These are phyloP conservation scores for Stenoptilia bipunctidactyla DNA, from an alignment of 2,888 invertebrate species.

Conservation along the genomic window DNA sequence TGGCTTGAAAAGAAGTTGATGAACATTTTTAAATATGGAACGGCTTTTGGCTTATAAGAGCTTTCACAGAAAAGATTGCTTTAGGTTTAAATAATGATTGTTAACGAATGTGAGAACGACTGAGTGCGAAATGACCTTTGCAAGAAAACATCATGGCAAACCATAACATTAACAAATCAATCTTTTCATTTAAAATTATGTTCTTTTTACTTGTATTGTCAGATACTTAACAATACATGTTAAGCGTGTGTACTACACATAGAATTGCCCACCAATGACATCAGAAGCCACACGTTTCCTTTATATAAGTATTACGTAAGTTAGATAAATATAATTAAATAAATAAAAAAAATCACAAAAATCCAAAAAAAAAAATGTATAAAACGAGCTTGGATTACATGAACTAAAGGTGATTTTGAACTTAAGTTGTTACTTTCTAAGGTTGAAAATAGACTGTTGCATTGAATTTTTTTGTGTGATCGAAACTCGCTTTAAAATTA, in stretches of 20 bases:
- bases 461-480: slow-evolving; percentile 38
- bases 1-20: no score
- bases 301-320: slow-evolving; percentile 65
- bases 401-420: slow-evolving; percentile 29
- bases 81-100: no score
- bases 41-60: no score
- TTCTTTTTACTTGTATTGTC: no score
- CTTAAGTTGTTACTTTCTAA: slow-evolving; percentile 1
- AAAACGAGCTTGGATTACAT: slow-evolving; percentile 46
- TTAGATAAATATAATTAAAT: slow-evolving; percentile 56
- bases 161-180: no score
- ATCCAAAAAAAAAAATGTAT: slow-evolving; percentile 34
- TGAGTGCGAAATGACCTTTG: no score
- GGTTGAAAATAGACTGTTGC: slow-evolving; percentile 18
- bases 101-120: no score
- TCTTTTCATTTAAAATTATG: no score
- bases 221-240: slow-evolving; percentile 14
- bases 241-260: slow-evolving; percentile 45
- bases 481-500: slow-evolving; percentile 40
- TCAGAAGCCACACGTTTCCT: slow-evolving; percentile 63
- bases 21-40: no score
- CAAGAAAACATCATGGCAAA: no score
- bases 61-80: no score
- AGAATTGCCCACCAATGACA: slow-evolving; percentile 66
- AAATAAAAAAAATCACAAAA: slow-evolving; percentile 41